phyloP scores from a whole-genome alignment of 1,140 invertebrate species.

The Drosophila tropicalis region DNA sequence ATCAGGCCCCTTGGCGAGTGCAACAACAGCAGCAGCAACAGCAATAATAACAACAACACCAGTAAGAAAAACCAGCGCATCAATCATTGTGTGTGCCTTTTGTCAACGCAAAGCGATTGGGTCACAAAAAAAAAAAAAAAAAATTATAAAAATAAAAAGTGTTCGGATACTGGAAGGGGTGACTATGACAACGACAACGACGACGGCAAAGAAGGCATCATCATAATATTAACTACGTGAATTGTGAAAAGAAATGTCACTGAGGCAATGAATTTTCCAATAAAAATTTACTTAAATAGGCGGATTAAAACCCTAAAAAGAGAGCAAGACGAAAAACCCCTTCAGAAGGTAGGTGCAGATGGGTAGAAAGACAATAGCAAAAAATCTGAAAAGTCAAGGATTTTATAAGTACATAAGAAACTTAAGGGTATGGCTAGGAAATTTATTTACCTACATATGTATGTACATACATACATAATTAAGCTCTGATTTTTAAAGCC shows the following conservation, averaged over 20 bases:
- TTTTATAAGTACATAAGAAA: no score
- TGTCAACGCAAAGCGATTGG: constrained; percentile 46
- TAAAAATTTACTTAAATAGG: constrained; percentile 7
- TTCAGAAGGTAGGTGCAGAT: no score
- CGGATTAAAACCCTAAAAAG: neutral
- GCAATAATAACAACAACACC: constrained; percentile 52
- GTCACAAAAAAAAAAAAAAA: neutral
- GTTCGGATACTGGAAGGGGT: no score
- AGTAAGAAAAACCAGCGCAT: constrained; percentile 36
- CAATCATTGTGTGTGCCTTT: constrained; percentile 46
- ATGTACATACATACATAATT: no score
- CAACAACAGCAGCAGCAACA: constrained; percentile 23
- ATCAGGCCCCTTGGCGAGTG: constrained; percentile 50
- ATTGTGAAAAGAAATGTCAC: constrained; percentile 6
- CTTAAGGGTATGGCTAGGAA: no score
- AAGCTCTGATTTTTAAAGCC: no score
- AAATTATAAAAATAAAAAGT: no score
- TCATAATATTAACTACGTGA: constrained; percentile 12
- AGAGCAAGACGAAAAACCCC: no score
- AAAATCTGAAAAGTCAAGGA: no score
- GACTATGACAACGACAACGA: no score
- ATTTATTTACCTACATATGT: no score
- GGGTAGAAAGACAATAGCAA: no score
- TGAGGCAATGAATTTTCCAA: constrained; percentile 7
- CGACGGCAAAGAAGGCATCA: neutral